Base-by-base conservation (phyloP, 2,113 vertebrate species). In the Nettapus auritus region DNA sequence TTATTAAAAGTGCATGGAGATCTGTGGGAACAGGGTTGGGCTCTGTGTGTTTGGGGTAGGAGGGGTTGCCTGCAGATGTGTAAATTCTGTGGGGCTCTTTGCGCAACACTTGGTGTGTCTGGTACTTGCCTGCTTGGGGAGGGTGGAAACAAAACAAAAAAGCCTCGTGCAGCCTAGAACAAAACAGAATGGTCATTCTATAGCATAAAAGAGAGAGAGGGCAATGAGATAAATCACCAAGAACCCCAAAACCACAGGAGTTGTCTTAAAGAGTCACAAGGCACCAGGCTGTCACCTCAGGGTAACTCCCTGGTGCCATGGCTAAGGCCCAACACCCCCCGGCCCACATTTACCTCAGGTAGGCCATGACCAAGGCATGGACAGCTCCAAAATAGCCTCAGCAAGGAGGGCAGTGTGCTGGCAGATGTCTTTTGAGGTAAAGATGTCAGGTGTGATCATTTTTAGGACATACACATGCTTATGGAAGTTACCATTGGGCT, bases 281-380 rank as follows among this genome's bases (percentile, higher is more conserved):
- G 44, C 16, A 67, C 6, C 1, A 52, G 68, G 8, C 33, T 18
- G 56, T 42, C 42, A 62, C 48, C 20, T 20, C 63, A 18, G 87
- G 25, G 63, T 6, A 62, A 19, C 42, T 42, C 34, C 3, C 34
- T 3, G 21, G 7, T 26, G 6, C 36, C 7, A 6, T 3, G 26
- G 26, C 11, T 0, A 19, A 62, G 63, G 38, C 70, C 33, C 20
- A 20, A n/a, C 34, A 26, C 4, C 4, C 23, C 28, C 63, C 6
- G 31, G 8, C 18, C 46, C 70, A 15, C 28, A 1, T 18, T 34
- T 69, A 22, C 0, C 1, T n/a, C 11, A 23, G 8, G 4, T 13
- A 12, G 36, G 18, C 26, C 13, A 26, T 29, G 53, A 1, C 4
- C 7, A 3, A 17, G 22, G 46, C 25, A 21, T 6, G 25, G 28